Percentiles rank a stretch among this genome's conserved stretches.
phyloP scores from a whole-genome alignment of 2,797 vertebrate genomes.

The Artibeus lituratus region DNA sequence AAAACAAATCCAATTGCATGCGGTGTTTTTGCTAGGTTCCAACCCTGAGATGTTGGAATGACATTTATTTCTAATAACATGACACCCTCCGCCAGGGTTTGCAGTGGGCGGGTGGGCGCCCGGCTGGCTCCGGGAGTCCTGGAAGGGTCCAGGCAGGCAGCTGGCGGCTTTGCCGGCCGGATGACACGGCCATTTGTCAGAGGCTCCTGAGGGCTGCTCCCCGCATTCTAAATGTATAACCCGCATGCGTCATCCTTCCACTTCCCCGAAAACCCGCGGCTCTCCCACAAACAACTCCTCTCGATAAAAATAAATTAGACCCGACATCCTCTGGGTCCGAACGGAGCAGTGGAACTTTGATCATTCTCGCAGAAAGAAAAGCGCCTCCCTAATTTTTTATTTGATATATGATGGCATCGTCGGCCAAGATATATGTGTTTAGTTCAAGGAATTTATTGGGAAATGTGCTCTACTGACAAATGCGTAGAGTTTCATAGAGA shows the following conservation, averaged over 20 bases:
- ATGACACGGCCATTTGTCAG: neutral
- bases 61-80: neutral
- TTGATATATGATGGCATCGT: neutral
- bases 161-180: neutral
- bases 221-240: neutral
- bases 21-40: neutral
- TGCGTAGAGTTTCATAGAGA: neutral
- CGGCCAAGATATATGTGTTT: neutral
- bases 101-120: neutral
- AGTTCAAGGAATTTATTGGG: neutral
- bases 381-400: neutral
- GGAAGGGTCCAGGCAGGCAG: neutral
- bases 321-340: neutral
- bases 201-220: neutral
- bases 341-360: neutral
- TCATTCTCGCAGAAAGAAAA: neutral
- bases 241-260: neutral
- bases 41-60: neutral
- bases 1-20: neutral
- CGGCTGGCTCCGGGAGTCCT: neutral
- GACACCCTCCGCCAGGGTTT: neutral
- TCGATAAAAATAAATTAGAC: constrained; percentile 1
- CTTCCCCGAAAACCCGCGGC: neutral
- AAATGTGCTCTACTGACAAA: neutral
- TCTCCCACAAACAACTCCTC: neutral